A percentile compares a stretch with the other conserved stretches of the same genome.
Conservation (phyloP, 1,140 invertebrate genomes). For the Vollenhovia emeryi region DNA sequence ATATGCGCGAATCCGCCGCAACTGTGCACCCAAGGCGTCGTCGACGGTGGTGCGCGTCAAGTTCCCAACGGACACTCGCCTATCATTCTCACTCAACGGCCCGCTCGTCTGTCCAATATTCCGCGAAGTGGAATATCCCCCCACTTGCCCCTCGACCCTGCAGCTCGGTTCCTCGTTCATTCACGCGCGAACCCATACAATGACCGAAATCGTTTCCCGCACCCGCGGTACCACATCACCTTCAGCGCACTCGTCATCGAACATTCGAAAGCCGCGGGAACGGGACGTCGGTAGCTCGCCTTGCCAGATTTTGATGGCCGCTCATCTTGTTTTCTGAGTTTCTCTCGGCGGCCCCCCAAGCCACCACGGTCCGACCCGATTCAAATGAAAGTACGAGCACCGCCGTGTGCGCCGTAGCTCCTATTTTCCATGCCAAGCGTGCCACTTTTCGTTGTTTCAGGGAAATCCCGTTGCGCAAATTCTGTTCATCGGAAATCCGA, state of each 20-base stretch:
- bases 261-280: background rate
- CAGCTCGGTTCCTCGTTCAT: background rate
- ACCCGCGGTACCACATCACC: conserved; percentile 14
- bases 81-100: conserved; percentile 1
- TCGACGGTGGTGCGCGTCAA: conserved; percentile 10
- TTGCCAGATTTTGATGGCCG: conserved; percentile 10
- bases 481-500: background rate
- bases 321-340: conserved; percentile 47
- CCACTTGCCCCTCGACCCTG: background rate
- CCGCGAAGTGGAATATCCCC: conserved; percentile 34
- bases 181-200: background rate
- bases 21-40: conserved; percentile 1
- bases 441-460: background rate
- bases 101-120: conserved; percentile 36
- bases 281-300: background rate
- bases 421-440: background rate
- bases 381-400: conserved; percentile 22
- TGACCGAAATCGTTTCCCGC: conserved; percentile 35
- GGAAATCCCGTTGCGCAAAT: background rate
- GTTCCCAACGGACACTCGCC: conserved; percentile 25
- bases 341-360: background rate
- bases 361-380: background rate
- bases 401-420: background rate
- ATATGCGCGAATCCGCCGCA: conserved; percentile 34
- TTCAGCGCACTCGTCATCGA: background rate